phyloP scores from a whole-genome alignment of 2,113 vertebrate species.

The Toxotes jaculatrix region DNA sequence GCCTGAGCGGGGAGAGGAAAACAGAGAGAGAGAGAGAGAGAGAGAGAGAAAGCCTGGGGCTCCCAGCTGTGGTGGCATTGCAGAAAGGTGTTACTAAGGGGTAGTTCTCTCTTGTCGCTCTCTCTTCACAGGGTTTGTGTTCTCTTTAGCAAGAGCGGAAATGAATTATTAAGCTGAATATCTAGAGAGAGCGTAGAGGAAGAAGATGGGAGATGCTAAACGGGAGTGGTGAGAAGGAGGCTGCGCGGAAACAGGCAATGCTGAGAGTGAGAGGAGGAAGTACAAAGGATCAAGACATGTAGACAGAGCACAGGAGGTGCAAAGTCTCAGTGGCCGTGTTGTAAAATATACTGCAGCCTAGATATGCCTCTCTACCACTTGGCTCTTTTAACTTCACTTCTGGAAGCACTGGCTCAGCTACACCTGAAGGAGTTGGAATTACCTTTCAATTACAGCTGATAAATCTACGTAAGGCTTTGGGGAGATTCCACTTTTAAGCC shows the following conservation, averaged over 20 bases:
- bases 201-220: conserved; percentile 53
- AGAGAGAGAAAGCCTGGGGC: conserved; percentile 61
- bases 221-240: conserved; percentile 39
- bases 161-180: conserved; percentile 77
- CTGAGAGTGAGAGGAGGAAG: conserved; percentile 26
- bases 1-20: background rate
- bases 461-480: conserved; percentile 73
- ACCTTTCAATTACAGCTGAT: conserved; percentile 78
- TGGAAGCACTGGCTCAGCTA: conserved; percentile 43
- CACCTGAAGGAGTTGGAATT: conserved; percentile 69
- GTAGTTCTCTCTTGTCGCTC: conserved; percentile 50
- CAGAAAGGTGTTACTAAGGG: conserved; percentile 62
- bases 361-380: conserved; percentile 35
- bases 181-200: conserved; percentile 43
- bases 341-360: conserved; percentile 23
- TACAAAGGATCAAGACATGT: conserved; percentile 35
- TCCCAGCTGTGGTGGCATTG: conserved; percentile 70
- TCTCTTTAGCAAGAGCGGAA: conserved; percentile 68
- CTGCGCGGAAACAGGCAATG: conserved; percentile 37
- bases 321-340: conserved; percentile 32
- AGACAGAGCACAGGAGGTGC: conserved; percentile 25
- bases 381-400: conserved; percentile 59
- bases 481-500: conserved; percentile 74
- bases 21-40: background rate
- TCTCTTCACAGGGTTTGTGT: conserved; percentile 53